These are phyloP conservation scores for Crocallis elinguaria DNA, from an alignment of 2,888 invertebrate species.

Conservation along the genomic window DNA sequence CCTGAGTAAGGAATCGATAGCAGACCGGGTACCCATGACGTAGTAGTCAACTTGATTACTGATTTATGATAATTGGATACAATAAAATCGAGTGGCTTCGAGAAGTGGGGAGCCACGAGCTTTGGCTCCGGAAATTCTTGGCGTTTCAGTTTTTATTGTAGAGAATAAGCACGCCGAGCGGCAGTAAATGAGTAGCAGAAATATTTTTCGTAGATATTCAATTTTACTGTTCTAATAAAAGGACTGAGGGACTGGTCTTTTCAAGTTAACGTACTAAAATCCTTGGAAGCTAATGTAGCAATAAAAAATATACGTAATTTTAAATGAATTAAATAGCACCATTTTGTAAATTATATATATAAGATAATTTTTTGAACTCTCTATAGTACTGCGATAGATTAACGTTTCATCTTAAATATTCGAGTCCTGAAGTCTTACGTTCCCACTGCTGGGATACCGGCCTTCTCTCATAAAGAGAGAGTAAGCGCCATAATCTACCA, in stretches of 20 bases:
- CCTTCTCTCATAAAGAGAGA: no score
- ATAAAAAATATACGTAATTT: no score
- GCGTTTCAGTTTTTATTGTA: slow-evolving; percentile 38
- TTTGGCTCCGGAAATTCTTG: slow-evolving; percentile 35
- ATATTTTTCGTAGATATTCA: slow-evolving; percentile 23
- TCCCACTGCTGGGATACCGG: no score
- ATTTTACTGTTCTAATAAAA: slow-evolving; percentile 17
- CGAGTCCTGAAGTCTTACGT: no score
- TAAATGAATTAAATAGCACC: no score
- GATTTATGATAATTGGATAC: slow-evolving; percentile 57
- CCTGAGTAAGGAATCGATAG: slow-evolving; percentile 46
- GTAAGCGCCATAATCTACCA: no score
- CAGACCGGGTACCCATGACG: slow-evolving; percentile 43
- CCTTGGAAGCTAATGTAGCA: no score
- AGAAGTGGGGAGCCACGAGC: slow-evolving; percentile 31
- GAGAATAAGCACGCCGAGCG: slow-evolving; percentile 33
- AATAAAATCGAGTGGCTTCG: slow-evolving; percentile 50
- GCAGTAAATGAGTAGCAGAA: slow-evolving; percentile 31
- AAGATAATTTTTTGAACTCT: no score
- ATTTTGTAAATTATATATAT: no score
- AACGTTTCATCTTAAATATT: no score
- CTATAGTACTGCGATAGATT: no score
- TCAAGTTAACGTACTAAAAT: neutral
- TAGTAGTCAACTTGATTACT: slow-evolving; percentile 53
- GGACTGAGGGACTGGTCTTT: neutral